These are phyloP conservation scores for Aphis gossypii DNA, from an alignment of 1,140 invertebrate species.

Conservation along the genomic window DNA sequence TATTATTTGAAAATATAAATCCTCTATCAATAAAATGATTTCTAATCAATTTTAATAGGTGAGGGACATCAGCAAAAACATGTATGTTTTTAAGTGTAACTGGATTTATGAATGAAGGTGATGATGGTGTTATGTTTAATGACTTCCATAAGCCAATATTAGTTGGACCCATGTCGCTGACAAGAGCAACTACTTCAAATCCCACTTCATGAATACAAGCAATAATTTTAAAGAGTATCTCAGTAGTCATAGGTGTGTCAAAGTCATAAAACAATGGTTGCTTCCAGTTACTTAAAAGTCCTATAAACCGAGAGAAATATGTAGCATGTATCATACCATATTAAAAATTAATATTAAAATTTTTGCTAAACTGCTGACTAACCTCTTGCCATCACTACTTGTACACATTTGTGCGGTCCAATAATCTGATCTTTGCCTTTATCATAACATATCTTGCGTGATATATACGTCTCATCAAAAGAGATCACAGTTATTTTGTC, in stretches of 20 bases:
- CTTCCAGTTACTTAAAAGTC: not conserved
- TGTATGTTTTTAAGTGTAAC: not conserved
- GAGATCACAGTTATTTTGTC: not conserved
- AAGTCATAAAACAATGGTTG: not conserved
- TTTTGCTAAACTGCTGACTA: not conserved
- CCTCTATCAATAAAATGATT: not conserved
- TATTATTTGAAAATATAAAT: too few species aligned
- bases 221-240: not conserved
- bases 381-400: not conserved
- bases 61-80: slow-evolving; percentile 22
- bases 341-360: too few species aligned
- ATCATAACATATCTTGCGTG: not conserved
- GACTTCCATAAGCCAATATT: not conserved
- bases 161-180: not conserved
- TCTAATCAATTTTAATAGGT: slow-evolving; percentile 23
- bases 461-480: not conserved
- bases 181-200: not conserved
- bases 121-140: not conserved
- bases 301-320: not conserved
- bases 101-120: not conserved
- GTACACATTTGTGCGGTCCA: not conserved
- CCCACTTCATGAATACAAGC: not conserved
- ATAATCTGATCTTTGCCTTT: not conserved
- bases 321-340: not conserved
- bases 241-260: not conserved